A percentile compares a stretch with the other conserved stretches of the same genome.
Conservation (phyloP, 1,140 invertebrate genomes). For the Panonychus citri region DNA sequence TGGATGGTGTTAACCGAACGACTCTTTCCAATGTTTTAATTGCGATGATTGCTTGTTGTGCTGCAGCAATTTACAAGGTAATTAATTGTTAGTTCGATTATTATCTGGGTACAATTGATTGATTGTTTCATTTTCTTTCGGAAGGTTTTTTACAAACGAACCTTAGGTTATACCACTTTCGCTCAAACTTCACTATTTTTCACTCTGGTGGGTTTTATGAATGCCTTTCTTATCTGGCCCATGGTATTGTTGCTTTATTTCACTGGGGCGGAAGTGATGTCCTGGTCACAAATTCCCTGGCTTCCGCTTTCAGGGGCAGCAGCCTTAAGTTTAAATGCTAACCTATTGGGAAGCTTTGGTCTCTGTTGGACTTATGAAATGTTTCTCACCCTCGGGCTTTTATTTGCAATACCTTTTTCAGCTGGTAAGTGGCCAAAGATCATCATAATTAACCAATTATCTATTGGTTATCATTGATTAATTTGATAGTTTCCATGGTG, state of each 20-base stretch:
- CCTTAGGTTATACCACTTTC: slow-evolving; percentile 65
- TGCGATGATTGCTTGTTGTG: slow-evolving; percentile 59
- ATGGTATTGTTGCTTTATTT: slow-evolving; percentile 56
- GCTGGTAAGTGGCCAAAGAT: slow-evolving; percentile 63
- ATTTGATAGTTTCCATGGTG: no score
- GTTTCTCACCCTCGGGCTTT: slow-evolving; percentile 70
- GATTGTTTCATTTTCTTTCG: slow-evolving; percentile 1
- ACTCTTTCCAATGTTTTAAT: slow-evolving; percentile 61
- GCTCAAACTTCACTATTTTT: slow-evolving; percentile 69
- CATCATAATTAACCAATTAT: no score
- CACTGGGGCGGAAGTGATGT: slow-evolving; percentile 50
- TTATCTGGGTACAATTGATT: no score
- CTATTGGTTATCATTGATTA: no score
- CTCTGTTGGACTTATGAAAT: slow-evolving; percentile 70
- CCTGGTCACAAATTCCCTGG: slow-evolving; percentile 23
- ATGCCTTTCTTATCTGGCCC: slow-evolving; percentile 61
- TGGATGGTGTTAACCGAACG: slow-evolving; percentile 49
- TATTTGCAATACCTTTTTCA: slow-evolving; percentile 70
- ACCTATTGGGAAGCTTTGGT: slow-evolving; percentile 70
- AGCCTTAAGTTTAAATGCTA: slow-evolving; percentile 38
- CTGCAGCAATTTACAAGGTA: slow-evolving; percentile 76
- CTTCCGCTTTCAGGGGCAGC: slow-evolving; percentile 12
- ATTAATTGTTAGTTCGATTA: slow-evolving; percentile 3
- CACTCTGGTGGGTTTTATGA: slow-evolving; percentile 56
- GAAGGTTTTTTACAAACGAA: slow-evolving; percentile 66